These are phyloP conservation scores for Enteromius thamalakanensis DNA, from an alignment of 2,797 vertebrate species.

Conservation along the genomic window DNA sequence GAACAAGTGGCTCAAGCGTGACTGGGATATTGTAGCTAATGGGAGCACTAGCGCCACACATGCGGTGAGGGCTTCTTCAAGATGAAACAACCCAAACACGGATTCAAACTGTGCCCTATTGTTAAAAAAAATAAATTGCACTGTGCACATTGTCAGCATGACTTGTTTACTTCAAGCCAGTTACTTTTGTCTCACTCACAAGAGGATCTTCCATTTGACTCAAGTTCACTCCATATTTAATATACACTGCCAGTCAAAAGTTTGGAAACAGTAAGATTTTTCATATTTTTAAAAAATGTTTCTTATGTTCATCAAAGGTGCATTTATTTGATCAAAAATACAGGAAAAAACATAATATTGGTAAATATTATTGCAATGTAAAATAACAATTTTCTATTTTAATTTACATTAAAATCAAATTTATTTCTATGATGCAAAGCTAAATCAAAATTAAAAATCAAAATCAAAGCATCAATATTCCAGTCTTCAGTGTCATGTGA, in stretches of 20 bases:
- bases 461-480: no score
- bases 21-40: constrained; percentile 49
- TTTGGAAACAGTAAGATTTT: no score
- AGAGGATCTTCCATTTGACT: not conserved
- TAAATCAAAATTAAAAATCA: no score
- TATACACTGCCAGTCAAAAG: not conserved
- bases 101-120: constrained; percentile 15
- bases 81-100: constrained; percentile 34
- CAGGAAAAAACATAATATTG: not conserved
- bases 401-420: no score
- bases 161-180: constrained; percentile 5
- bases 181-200: not conserved
- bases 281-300: not conserved
- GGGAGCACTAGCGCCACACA: not conserved
- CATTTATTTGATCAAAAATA: not conserved
- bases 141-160: not conserved
- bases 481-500: no score
- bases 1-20: constrained; percentile 48
- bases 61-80: constrained; percentile 5
- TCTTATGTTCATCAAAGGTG: not conserved
- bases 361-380: no score
- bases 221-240: not conserved
- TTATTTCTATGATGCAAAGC: no score
- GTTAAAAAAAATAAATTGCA: not conserved
- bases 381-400: no score